Conservation (phyloP, 2,113 vertebrate species). For the Chionis minor region DNA sequence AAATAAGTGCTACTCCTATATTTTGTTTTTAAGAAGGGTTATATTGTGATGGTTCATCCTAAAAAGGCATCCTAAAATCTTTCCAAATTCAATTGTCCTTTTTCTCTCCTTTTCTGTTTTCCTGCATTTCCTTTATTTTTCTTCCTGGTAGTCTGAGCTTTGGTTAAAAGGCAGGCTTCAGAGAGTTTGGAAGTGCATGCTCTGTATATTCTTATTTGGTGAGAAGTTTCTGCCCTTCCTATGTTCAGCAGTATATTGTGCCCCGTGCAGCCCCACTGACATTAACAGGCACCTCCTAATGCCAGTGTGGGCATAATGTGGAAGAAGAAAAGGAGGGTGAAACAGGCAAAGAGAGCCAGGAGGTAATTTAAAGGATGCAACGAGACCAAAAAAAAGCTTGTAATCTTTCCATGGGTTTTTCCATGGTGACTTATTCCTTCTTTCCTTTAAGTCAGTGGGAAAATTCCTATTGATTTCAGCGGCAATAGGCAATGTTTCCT, state of each 20-base stretch:
- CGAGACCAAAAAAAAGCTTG: neutral
- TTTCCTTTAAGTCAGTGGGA: conserved; percentile 1
- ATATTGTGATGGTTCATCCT: neutral
- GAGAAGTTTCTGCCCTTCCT: neutral
- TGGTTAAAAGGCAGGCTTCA: neutral
- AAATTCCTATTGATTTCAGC: neutral
- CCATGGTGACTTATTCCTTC: neutral
- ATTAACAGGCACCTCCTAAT: neutral
- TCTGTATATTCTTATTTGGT: neutral
- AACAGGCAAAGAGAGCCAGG: neutral
- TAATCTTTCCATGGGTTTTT: neutral
- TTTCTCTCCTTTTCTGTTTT: neutral
- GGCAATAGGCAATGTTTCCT: neutral
- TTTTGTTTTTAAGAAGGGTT: neutral
- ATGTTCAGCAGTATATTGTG: neutral
- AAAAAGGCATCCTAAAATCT: neutral
- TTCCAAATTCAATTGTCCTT: neutral
- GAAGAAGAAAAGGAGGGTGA: neutral
- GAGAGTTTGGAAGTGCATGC: neutral
- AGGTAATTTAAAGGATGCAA: conserved; percentile 2
- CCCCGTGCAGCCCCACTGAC: neutral
- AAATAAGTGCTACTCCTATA: conserved; percentile 22
- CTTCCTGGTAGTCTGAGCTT: neutral
- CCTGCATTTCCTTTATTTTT: neutral
- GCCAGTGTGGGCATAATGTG: neutral